Evolutionary conservation across 2,888 invertebrate genomes (phyloP).

Genomic region (Lampropteryx suffumata): DNA sequence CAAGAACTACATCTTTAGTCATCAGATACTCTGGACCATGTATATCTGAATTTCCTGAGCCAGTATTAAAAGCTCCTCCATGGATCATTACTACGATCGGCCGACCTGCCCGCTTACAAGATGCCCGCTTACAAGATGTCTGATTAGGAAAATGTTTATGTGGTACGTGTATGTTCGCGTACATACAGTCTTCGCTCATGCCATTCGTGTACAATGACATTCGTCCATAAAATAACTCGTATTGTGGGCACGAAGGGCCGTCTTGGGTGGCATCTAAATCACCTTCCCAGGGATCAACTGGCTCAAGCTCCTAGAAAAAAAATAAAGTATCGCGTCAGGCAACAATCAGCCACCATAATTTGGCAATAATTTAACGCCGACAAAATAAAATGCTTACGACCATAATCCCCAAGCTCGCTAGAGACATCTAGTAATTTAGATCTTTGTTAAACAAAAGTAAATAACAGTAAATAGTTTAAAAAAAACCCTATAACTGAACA

Average conservation of each 20-base stretch:
- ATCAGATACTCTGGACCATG: slow-evolving; percentile 37
- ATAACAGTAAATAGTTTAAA: no score
- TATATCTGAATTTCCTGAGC: slow-evolving; percentile 24
- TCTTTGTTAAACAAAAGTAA: no score
- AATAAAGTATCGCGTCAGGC: no score
- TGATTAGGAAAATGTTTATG: background rate
- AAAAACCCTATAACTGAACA: no score
- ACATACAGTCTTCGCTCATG: slow-evolving; percentile 49
- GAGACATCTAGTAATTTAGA: no score
- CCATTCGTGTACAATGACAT: slow-evolving; percentile 25
- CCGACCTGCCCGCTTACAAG: background rate
- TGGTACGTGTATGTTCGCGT: slow-evolving; percentile 37
- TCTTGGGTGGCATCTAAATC: slow-evolving; percentile 72
- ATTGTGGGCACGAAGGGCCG: slow-evolving; percentile 81
- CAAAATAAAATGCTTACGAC: no score
- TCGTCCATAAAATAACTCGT: slow-evolving; percentile 47
- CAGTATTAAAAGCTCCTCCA: slow-evolving; percentile 25
- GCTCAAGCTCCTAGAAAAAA: slow-evolving; percentile 37
- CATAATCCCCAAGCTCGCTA: no score
- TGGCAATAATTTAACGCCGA: no score
- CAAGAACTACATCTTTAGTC: slow-evolving; percentile 47
- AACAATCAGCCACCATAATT: no score
- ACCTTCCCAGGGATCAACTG: slow-evolving; percentile 60
- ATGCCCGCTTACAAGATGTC: no score
- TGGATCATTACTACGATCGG: slow-evolving; percentile 29